Evolutionary conservation across 2,888 invertebrate species (phyloP).

Genomic region (Chrysina gloriosa): DNA sequence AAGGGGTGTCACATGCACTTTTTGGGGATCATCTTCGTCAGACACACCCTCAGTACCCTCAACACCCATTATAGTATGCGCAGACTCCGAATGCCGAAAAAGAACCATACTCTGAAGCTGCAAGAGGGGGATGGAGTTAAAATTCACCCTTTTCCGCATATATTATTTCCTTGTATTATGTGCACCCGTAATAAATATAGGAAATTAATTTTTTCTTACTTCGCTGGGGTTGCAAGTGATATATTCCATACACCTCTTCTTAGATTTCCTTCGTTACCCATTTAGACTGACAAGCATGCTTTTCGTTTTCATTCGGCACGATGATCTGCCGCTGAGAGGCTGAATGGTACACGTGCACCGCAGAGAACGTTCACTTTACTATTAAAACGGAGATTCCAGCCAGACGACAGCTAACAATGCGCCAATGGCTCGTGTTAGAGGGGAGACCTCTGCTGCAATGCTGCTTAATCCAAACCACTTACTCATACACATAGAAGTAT

Average conservation of each 20-base stretch:
- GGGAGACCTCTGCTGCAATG: conserved; percentile 23
- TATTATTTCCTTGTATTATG: neutral
- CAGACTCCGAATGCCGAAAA: conserved; percentile 51
- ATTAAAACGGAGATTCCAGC: conserved; percentile 19
- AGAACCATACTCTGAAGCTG: conserved; percentile 48
- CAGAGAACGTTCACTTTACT: conserved; percentile 10
- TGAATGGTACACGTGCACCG: neutral
- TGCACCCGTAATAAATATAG: neutral
- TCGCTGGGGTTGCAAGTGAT: neutral
- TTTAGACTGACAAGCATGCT: conserved; percentile 14
- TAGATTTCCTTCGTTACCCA: neutral
- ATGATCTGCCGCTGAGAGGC: neutral
- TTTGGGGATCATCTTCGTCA: conserved; percentile 66
- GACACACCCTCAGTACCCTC: conserved; percentile 67
- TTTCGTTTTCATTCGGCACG: conserved; percentile 13
- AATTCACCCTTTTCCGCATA: conserved; percentile 19
- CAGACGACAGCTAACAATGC: conserved; percentile 27
- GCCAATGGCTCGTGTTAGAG: conserved; percentile 4
- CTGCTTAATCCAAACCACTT: no score
- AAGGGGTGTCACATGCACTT: conserved; percentile 69
- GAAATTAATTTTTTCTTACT: neutral
- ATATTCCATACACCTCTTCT: neutral
- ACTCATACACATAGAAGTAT: no score
- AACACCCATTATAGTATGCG: conserved; percentile 61
- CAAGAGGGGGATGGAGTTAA: conserved; percentile 27